Evolutionary conservation across 2,888 invertebrate species (phyloP), one percentile per base, ranked within the genome.

Genomic region (Zaprionus obscuricornis): DNA sequence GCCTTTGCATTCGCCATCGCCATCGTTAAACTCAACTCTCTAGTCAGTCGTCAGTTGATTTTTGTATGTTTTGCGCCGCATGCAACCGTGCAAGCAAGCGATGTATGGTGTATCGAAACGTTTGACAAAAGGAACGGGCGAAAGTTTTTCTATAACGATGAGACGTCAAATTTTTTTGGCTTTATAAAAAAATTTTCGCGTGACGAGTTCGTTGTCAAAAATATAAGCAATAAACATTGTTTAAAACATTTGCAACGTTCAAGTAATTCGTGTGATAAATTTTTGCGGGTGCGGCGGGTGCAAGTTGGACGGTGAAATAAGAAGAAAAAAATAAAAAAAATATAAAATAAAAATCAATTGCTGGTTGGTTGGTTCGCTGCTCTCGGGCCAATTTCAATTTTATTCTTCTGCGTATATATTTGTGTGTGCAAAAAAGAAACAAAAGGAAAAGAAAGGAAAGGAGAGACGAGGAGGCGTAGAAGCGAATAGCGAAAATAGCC

Each of bases 111-210:
- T 82, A 76, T 73, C 75, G 79, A 77, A 81, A 74, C 75, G 59
- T 45, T 67, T 71, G 68, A 67, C 55, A 67, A 70, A 69, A 60
- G 69, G 58, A 73, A 69, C 72, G 63, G 76, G 87, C 85, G 87
- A 88, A 84, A 85, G 85, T 83, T 86, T 66, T 70, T 71, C 78
- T 76, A 76, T 74, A 72, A 68, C 82, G 87, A 81, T 86, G 84
- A 86, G 85, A 85, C 78, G 86, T 85, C 86, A 77, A 83, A 86
- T 74, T 85, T 71, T 65, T 83, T 79, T 69, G 66, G 66, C 47
- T 66, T 63, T 69, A 58, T 50, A 74, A 68, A 74, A 74, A 67
- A 68, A 50, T 68, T 69, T 55, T 74, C 69, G 73, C 58, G 64
- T 74, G 77, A 74, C 81, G 77, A 81, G 69, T 77, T 77, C 74